Base-by-base conservation (phyloP, 2,888 invertebrate genomes). In the Meteorus cinctellus region DNA sequence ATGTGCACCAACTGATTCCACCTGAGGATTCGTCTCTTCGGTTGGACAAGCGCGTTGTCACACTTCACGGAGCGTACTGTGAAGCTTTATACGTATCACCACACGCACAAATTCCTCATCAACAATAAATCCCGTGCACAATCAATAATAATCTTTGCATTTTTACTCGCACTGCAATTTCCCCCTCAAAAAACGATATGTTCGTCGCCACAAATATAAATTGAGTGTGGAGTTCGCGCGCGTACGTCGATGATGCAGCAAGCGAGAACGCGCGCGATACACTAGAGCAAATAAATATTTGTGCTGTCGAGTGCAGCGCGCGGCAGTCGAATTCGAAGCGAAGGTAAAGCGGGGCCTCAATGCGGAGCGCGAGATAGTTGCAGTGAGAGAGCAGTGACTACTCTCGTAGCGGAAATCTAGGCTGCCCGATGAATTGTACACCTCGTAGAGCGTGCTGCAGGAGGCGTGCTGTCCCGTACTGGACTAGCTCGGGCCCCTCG, bases 381-480 rank as follows among this genome's bases (percentile, higher is more conserved):
- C 36, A 74, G 71, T 63, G 34, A 65, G 63, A 73, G 75, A 59
- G 45, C 60, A 69, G 76, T 74, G 78, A 60, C 75, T 62, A 77
- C 76, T 78, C 72, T 79, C 70, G 74, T 75, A 65, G 78, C 63
- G 75, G 76, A 79, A 77, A 80, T 80, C 82, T 82, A 81, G 81
- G 81, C 82, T 84, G 81, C 81, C 55, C 55, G 55, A 55, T 55
- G 55, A 19, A 55, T 55, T 19, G 83, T 82, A 84, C 85, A 87
- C 86, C 86, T 88, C 85, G 85, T 88, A 86, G 86, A 88, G 88
- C 88, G 88, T 88, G 87, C 87, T 88, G 87, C 88, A 88, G 88
- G 88, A 89, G 89, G 89, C 88, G 89, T 88, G 89, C 89, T 88
- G 88, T 89, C 88, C 87, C 86, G 86, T 86, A 89, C 88, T 88